Evolutionary conservation across 1,140 invertebrate species (phyloP), one percentile per base, ranked within the genome.

Genomic region (Sminthurides bifidus): DNA sequence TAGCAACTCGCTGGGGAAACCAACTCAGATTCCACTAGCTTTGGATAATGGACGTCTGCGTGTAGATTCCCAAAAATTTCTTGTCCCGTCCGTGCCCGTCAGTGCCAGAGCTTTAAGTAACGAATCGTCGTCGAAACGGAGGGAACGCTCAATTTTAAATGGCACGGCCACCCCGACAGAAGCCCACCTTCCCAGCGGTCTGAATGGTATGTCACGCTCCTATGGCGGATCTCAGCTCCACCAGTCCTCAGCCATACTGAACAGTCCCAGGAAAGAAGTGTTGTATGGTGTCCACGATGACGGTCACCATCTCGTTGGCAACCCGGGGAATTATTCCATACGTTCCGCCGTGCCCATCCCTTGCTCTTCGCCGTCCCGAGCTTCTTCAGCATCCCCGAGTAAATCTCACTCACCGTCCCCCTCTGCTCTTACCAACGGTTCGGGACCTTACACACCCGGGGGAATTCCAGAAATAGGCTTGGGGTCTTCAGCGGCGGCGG

Each of bases 31-130:
- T 27, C 55, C 46, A 31, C 33, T 43, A 33, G 37, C 38, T 14
- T 37, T 56, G 8, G 45, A 50, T 5, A 50, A 43, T 37, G 46
- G 54, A 27, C 54, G 46, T 29, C 23, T 57, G 4, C 17, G 59
- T 29, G 52, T 61, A 41, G 63, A 64, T 43, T 54, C 63, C 27
- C 63, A 61, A 46, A 64, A 65, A 37, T 65, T 65, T 52, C 52
- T 65, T 10, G 57, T 65, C 24, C 63, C 63, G 17, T 65, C 63
- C 14, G 55, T 65, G 2, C 63, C 63, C 5, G 51, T 61, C 14
- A 61, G 59, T 43, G 40, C 37, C 29, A 26, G 51, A 30, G 23
- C 24, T 14, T 37, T 52, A 26, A 58, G 30, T n/a, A 35, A 31
- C 2, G 37, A 37, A 30, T 14, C 19, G 12, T 17, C 40, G 35